These are phyloP conservation scores for Eupsilia transversa DNA, from an alignment of 2,888 invertebrate species.

Conservation along the genomic window DNA sequence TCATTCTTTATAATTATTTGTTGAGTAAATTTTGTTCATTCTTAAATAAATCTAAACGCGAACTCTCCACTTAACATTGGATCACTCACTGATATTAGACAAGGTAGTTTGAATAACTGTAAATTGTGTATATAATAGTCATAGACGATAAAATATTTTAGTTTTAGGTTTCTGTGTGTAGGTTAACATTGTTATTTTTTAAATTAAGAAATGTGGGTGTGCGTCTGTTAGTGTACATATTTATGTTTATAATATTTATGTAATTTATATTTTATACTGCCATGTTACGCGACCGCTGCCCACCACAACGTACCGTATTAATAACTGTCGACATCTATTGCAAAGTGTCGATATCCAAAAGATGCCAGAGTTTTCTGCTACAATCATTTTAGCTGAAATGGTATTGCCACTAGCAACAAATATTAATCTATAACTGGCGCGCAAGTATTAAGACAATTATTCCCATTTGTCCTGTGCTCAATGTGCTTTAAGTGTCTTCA, in stretches of 20 bases:
- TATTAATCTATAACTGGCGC: background rate
- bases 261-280: slow-evolving; percentile 70
- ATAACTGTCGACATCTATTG: background rate
- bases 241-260: slow-evolving; percentile 75
- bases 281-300: slow-evolving; percentile 47
- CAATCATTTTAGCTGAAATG: background rate
- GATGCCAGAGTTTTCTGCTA: slow-evolving; percentile 9
- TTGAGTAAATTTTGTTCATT: slow-evolving; percentile 54
- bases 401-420: background rate
- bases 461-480: slow-evolving; percentile 4
- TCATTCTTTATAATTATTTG: slow-evolving; percentile 63
- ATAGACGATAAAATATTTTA: slow-evolving; percentile 80
- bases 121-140: slow-evolving; percentile 88
- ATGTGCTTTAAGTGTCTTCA: slow-evolving; percentile 40
- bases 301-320: slow-evolving; percentile 3
- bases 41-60: slow-evolving; percentile 35
- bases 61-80: slow-evolving; percentile 45
- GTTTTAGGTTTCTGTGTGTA: slow-evolving; percentile 81
- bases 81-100: slow-evolving; percentile 64
- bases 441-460: slow-evolving; percentile 18
- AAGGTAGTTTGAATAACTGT: slow-evolving; percentile 79
- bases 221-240: slow-evolving; percentile 74
- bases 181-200: slow-evolving; percentile 79
- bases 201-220: slow-evolving; percentile 73
- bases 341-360: slow-evolving; percentile 1